Evolutionary conservation across 2,113 vertebrate genomes (phyloP), one percentile per base, ranked within the genome.

Genomic region (Sarotherodon lohbergeri): DNA sequence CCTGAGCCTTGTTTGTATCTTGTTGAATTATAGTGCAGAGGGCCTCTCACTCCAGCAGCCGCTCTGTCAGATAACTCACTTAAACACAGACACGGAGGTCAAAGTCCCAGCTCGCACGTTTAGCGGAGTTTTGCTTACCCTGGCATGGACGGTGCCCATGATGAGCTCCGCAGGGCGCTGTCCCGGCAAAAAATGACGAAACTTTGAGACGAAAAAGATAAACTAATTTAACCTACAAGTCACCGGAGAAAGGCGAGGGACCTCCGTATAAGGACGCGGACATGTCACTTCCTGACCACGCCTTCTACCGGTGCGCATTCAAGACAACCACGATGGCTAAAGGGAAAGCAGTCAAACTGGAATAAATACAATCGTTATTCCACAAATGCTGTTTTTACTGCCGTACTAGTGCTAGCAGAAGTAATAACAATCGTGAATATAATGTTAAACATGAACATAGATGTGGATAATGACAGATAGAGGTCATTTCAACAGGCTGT

Each of bases 101-200:
- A 97, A 83, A 87, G 55, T 87, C 79, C 17, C 2, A 34, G 54
- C 63, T 5, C 5, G 68, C 43, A 39, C 43, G 9, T 16, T n/a
- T 1, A 2, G 7, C 2, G 68, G 11, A 79, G 43, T 6, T 7
- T 2, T 80, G 16, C 97, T 97, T 96, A 98, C 98, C 97, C 98
- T 95, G 52, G 98, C 98, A 61, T 99, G 97, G 84, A 99, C 98
- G 22, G 97, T 97, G 88, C 98, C 98, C 98, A 99, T 99, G 92
- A 87, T 91, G 85, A 87, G 80, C 63, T 93, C 84, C 71, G 41
- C 57, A 61, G 90, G 84, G 32, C 80, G 86, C 24, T 61, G 78
- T 86, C 82, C 55, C 39, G 52, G 48, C 3, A 32, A 52, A 59
- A 19, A 4, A 22, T 10, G 11, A 4, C 10, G 5, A 71, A 87